A percentile compares a stretch with the other conserved stretches of the same genome.
phyloP scores from a whole-genome alignment of 2,113 vertebrate species.

The Solenodon paradoxus region DNA sequence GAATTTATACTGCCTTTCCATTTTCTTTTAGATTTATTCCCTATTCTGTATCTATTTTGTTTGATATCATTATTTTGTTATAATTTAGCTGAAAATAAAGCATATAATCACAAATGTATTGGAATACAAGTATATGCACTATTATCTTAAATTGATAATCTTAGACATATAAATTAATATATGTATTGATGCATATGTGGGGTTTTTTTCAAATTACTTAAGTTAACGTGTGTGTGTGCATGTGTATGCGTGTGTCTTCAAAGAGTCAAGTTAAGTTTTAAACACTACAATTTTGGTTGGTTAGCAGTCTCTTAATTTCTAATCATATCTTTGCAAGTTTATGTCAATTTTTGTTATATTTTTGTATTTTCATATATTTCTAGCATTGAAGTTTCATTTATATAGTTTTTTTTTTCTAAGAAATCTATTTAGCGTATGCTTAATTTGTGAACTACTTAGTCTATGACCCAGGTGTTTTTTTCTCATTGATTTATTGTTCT shows the following conservation, averaged over 20 bases:
- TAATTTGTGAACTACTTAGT: neutral
- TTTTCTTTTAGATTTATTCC: neutral
- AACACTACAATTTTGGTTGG: neutral
- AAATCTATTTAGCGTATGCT: neutral
- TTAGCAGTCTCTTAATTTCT: neutral
- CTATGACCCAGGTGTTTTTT: neutral
- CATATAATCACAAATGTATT: neutral
- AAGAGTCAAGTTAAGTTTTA: neutral
- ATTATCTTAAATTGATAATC: neutral
- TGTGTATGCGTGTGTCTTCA: neutral
- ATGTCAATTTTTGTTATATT: neutral
- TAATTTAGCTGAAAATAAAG: neutral
- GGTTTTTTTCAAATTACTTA: neutral
- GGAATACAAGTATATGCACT: neutral
- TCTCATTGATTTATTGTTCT: neutral
- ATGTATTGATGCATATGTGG: neutral
- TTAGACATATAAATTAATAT: neutral
- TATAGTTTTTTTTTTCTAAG: neutral
- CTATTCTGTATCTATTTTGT: neutral
- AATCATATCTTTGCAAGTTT: neutral
- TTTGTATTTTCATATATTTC: neutral
- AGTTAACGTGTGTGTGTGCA: too few species aligned
- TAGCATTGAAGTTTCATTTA: neutral
- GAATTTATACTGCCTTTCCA: neutral
- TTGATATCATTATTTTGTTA: neutral